Conservation (phyloP, 1,140 invertebrate genomes). For the Aphaenogaster ashmeadi region DNA sequence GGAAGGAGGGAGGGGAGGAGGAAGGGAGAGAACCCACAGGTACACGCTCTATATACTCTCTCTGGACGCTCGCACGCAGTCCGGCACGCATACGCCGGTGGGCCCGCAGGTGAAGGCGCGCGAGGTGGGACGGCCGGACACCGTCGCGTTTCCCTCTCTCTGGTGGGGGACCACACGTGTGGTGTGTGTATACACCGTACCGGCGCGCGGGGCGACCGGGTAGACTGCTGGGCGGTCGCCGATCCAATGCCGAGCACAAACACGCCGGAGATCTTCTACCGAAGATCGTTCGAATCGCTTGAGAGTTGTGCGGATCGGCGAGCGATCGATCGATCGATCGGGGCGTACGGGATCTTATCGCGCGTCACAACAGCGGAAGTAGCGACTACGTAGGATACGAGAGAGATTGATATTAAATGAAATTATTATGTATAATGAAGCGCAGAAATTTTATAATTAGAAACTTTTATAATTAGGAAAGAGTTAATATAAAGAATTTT, state of each 20-base stretch:
- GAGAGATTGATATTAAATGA: background rate
- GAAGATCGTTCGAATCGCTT: slow-evolving; percentile 40
- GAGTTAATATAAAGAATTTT: too few relatives aligned
- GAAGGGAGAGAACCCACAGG: slow-evolving; percentile 65
- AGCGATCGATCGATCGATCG: slow-evolving; percentile 45
- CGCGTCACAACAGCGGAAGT: slow-evolving; percentile 6
- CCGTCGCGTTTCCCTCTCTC: slow-evolving; percentile 48
- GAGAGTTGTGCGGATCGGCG: slow-evolving; percentile 9
- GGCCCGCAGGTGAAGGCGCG: slow-evolving; percentile 62
- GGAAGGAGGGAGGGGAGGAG: background rate
- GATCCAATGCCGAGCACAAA: slow-evolving; percentile 62
- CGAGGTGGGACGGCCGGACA: slow-evolving; percentile 45
- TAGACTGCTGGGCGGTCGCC: slow-evolving; percentile 75
- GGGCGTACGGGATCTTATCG: slow-evolving; percentile 37
- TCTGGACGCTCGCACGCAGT: slow-evolving; percentile 70
- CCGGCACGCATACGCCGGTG: slow-evolving; percentile 70
- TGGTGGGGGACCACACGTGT: slow-evolving; percentile 79
- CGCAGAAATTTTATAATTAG: background rate
- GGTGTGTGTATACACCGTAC: slow-evolving; percentile 75
- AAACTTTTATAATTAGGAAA: too few relatives aligned
- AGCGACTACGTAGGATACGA: background rate
- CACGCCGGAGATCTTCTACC: slow-evolving; percentile 50
- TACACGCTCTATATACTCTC: slow-evolving; percentile 79
- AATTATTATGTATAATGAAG: slow-evolving; percentile 18
- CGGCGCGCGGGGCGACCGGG: slow-evolving; percentile 77